Evolutionary conservation across 2,888 invertebrate genomes (phyloP).

Genomic region (Scaptomyza caliginosa): DNA sequence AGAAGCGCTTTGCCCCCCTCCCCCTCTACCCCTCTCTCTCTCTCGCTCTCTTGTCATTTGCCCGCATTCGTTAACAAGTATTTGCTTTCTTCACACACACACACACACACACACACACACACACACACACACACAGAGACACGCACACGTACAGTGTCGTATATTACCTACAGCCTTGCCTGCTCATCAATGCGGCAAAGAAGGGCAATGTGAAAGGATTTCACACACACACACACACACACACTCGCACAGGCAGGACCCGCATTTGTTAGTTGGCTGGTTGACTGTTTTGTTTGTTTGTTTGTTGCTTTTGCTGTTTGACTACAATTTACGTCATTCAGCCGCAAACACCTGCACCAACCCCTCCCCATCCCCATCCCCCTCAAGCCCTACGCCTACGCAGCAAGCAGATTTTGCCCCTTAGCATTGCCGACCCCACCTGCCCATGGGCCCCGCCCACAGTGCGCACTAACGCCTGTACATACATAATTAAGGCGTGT

Average conservation of each 20-base stretch:
- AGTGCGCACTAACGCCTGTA: constrained; percentile 62
- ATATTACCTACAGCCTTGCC: constrained; percentile 2
- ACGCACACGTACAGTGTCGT: no score
- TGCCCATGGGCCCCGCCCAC: constrained; percentile 27
- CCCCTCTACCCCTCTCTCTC: neutral
- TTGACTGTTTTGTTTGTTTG: constrained; percentile 44
- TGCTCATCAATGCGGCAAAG: constrained; percentile 45
- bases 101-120: constrained; percentile 7
- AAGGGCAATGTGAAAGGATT: constrained; percentile 27
- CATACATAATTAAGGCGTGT: constrained; percentile 73
- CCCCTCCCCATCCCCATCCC: neutral
- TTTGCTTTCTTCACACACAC: constrained; percentile 47
- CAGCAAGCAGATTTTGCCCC: constrained; percentile 35
- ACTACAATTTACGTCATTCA: constrained; percentile 64
- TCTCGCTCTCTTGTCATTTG: constrained; percentile 1
- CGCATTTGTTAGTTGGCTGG: constrained; percentile 57
- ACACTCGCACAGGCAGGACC: constrained; percentile 5
- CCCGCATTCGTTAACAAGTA: constrained; percentile 62
- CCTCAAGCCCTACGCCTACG: no score
- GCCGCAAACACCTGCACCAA: constrained; percentile 52
- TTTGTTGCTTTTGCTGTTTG: constrained; percentile 42
- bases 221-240: constrained; percentile 3
- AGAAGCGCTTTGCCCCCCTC: neutral
- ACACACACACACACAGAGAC: constrained; percentile 11
- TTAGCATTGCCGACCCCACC: constrained; percentile 13